phyloP scores from a whole-genome alignment of 2,888 invertebrate genomes.

The Ptychoptera albimana region DNA sequence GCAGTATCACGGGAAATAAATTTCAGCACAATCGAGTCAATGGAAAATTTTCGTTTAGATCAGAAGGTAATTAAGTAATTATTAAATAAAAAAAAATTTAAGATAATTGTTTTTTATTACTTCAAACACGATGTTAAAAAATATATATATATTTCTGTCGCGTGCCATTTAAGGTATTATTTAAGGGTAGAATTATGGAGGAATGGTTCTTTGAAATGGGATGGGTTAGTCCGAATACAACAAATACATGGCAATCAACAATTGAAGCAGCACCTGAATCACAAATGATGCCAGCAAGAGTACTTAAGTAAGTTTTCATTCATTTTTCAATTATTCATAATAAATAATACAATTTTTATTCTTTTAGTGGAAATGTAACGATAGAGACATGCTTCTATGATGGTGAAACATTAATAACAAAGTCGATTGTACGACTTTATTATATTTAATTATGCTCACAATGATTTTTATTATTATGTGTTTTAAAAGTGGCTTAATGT shows the following conservation, averaged over 20 bases:
- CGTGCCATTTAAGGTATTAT: slow-evolving; percentile 38
- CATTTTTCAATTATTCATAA: slow-evolving; percentile 3
- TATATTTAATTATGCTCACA: slow-evolving; percentile 32
- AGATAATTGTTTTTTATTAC: slow-evolving; percentile 2
- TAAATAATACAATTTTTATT: slow-evolving; percentile 8
- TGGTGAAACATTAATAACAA: slow-evolving; percentile 83
- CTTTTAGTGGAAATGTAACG: slow-evolving; percentile 81
- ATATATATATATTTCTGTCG: background rate
- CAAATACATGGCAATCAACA: slow-evolving; percentile 98
- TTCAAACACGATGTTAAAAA: too few species aligned
- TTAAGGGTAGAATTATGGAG: slow-evolving; percentile 82
- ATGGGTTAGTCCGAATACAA: slow-evolving; percentile 94
- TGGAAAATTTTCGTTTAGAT: slow-evolving; percentile 92
- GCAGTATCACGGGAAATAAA: slow-evolving; percentile 72
- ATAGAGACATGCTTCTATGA: slow-evolving; percentile 96
- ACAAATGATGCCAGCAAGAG: slow-evolving; percentile 99
- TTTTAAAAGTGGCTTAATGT: too few species aligned
- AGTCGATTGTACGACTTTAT: slow-evolving; percentile 86
- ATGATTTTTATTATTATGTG: too few species aligned
- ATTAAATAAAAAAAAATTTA: slow-evolving; percentile 1
- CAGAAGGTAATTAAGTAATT: slow-evolving; percentile 38
- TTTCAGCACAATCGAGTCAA: slow-evolving; percentile 77
- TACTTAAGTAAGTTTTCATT: slow-evolving; percentile 61
- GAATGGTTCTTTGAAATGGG: slow-evolving; percentile 99
- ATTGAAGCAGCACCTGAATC: slow-evolving; percentile 98